Percentiles rank a stretch among this genome's conserved stretches.
Conservation (phyloP, 2,888 invertebrate species). For the Imbricaverruca yamaguchii region DNA sequence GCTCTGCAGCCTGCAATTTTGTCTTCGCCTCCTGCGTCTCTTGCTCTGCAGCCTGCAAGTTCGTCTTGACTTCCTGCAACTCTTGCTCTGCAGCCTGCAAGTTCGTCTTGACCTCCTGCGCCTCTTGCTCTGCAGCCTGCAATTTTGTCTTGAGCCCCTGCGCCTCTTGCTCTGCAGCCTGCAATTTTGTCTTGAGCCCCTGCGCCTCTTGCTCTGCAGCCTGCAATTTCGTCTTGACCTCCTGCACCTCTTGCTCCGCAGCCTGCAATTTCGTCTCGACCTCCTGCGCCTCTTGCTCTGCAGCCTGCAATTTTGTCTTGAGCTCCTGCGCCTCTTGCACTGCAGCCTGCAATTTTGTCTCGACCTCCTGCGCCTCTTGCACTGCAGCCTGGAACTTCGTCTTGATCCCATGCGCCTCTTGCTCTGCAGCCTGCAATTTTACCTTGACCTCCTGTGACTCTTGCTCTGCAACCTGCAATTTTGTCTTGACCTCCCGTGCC, state of each 20-base stretch:
- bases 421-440: background rate
- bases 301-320: background rate
- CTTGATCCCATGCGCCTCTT: background rate
- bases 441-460: background rate
- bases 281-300: background rate
- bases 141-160: background rate
- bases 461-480: background rate
- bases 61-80: background rate
- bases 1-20: background rate
- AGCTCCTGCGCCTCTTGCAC: background rate
- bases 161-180: background rate
- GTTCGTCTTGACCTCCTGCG: background rate
- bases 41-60: background rate
- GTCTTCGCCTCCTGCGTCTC: background rate
- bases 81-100: background rate
- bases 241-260: background rate
- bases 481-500: background rate
- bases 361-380: background rate
- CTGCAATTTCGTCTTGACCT: background rate
- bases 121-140: background rate
- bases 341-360: background rate
- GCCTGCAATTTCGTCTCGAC: background rate
- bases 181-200: background rate
- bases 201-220: background rate
- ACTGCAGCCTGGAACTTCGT: background rate